Evolutionary conservation across 1,140 invertebrate species (phyloP).

Genomic region (Drosophila aff.): DNA sequence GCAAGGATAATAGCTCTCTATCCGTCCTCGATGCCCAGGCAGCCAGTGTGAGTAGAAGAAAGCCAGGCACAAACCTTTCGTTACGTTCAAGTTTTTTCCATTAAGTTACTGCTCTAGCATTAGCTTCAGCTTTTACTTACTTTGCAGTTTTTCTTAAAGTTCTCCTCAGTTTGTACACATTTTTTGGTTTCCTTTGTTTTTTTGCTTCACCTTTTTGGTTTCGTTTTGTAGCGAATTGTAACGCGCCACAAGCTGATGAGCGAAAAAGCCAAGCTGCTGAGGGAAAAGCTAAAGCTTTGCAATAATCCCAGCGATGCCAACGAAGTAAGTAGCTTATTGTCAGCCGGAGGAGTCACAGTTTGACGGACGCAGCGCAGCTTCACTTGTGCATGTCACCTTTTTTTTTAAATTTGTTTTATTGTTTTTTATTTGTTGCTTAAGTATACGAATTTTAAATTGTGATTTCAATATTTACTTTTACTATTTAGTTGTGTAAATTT

Average conservation of each 20-base stretch:
- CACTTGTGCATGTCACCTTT: conserved; percentile 16
- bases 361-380: conserved; percentile 14
- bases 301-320: conserved; percentile 84
- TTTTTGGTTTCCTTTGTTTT: conserved; percentile 41
- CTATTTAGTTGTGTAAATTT: not conserved
- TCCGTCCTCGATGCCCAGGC: conserved; percentile 70
- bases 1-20: conserved; percentile 53
- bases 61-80: not conserved
- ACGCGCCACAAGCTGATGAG: conserved; percentile 94
- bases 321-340: conserved; percentile 77
- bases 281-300: conserved; percentile 94
- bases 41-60: conserved; percentile 73
- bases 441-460: not conserved
- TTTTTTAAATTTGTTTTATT: not conserved
- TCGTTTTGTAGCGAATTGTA: conserved; percentile 85
- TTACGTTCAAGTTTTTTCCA: conserved; percentile 31
- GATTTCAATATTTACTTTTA: not conserved
- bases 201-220: conserved; percentile 54
- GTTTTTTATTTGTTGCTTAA: not conserved
- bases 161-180: conserved; percentile 27
- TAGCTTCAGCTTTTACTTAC: conserved; percentile 9
- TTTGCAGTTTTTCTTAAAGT: conserved; percentile 7
- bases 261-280: conserved; percentile 94
- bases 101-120: conserved; percentile 30
- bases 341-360: conserved; percentile 5